Base-by-base conservation (phyloP, 2,888 invertebrate genomes). In the Xanthia icteritia region DNA sequence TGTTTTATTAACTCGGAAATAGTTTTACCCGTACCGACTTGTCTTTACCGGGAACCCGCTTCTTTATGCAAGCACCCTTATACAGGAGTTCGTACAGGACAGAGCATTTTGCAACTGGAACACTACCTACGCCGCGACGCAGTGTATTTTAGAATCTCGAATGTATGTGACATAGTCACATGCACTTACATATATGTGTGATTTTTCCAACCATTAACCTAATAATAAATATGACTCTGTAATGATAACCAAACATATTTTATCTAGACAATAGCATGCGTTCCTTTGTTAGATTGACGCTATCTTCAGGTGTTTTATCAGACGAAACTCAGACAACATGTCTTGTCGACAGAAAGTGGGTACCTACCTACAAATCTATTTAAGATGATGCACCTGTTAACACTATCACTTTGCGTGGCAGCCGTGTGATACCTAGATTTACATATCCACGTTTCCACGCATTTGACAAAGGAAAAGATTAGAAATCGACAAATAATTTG, bases 251-350 rank as follows among this genome's bases (percentile, higher is more conserved):
- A 27, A 54, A 48, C 20, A 48, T 60, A 60, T 42, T 77, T 77
- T 71, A 73, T 73, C 74, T 58, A 56, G 60, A 42, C 36, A 13
- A 20, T 69, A 20, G 67, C 61, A 83, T 70, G 65, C 69, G 61
- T 75, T 82, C 27, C 61, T 68, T 82, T 74, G 58, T 73, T n/a
- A 71, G 66, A 71, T 73, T 82, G 85, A 78, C 86, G 65, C 48
- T 85, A 84, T 85, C 83, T 75, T 51, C 23, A 63, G 13, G 20
- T 48, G 17, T 84, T 76, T 84, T 84, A 84, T 84, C 83, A 69
- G 58, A 65, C 51, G n/a, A 4, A 73, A 71, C 27, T 48, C 31
- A 82, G 67, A 70, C 71, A 31, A 48, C 81, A 76, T 15, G 51
- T 69, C n/a, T 54, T 72, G 71, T 71, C 54, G 58, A 69, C 56